Evolutionary conservation across 2,888 invertebrate genomes (phyloP).

Genomic region (Drosophila yooni): DNA sequence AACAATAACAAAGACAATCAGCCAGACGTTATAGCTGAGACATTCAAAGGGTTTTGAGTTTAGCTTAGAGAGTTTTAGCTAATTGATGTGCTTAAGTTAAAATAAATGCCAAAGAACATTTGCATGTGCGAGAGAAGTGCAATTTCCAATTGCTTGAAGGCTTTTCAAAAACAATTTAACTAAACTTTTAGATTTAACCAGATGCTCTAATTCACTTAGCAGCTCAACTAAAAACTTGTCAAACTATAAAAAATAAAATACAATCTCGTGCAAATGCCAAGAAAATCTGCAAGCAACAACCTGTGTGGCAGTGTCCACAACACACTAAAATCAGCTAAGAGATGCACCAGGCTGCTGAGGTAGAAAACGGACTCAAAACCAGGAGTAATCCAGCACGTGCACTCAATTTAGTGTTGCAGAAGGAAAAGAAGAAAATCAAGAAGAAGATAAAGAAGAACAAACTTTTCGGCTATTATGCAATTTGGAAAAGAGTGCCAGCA

Average conservation of each 20-base stretch:
- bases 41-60: neutral
- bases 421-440: slow-evolving; percentile 13
- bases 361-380: neutral
- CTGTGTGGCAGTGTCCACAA: slow-evolving; percentile 64
- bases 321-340: slow-evolving; percentile 45
- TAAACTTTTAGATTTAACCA: slow-evolving; percentile 57
- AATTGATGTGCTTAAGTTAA: slow-evolving; percentile 56
- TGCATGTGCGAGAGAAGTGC: slow-evolving; percentile 13
- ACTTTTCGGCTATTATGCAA: slow-evolving; percentile 71
- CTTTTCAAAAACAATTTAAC: slow-evolving; percentile 60
- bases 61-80: slow-evolving; percentile 25
- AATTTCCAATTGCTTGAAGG: slow-evolving; percentile 45
- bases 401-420: slow-evolving; percentile 57
- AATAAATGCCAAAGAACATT: slow-evolving; percentile 37
- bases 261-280: slow-evolving; percentile 29
- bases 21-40: neutral
- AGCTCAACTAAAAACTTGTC: slow-evolving; percentile 57
- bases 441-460: slow-evolving; percentile 17
- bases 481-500: slow-evolving; percentile 38
- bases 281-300: slow-evolving; percentile 39
- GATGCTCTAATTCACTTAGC: slow-evolving; percentile 66
- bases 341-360: slow-evolving; percentile 3
- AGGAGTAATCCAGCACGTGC: slow-evolving; percentile 35
- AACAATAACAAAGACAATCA: slow-evolving; percentile 35
- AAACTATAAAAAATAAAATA: slow-evolving; percentile 45